Base-by-base conservation (phyloP, 2,888 invertebrate species). In the Ariolimax columbianus region DNA sequence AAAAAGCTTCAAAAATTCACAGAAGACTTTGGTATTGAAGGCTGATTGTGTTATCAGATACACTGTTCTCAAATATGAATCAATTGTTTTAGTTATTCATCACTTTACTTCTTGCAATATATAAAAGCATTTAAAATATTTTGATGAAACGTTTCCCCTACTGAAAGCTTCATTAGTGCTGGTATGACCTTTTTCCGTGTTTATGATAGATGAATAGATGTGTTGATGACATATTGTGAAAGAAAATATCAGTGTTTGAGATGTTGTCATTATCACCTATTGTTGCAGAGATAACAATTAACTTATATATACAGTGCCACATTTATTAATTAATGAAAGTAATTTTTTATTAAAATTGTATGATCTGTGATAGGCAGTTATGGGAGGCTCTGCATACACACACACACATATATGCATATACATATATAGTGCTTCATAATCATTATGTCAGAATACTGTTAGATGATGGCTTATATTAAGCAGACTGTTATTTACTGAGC, bases 1-100 rank as follows among this genome's bases (percentile, higher is more conserved):
- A 96, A 96, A 66, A 98, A 97, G 94, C 95, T 99, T 93, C 96
- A 96, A 93, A 97, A 98, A 94, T 99, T 99, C 95, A 98, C 97
- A 95, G 97, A 97, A 93, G 99, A 99, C 95, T 99, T 99, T 94
- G 99, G 99, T 55, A 98, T 99, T 95, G 99, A 99, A 95, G 99
- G 99, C 87, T 90, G 68, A 87, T 26, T 3, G 23, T 51, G 17
- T 33, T 43, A 43, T 79, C 47, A 63, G 0, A 30, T 0, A 11
- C 66, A 11, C 33, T 30, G 33, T 33, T 33, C 7, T 66, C 9
- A 66, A 33, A 23, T 66, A 11, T 33, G 7, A 23, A 66, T 66
- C 66, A 33, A 6, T 7, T 63, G 33, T 66, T 66, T 23, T n/a
- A 66, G 33, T 23, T 63, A 4, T n/a, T 7, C 2, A 63, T 4